These are phyloP conservation scores for Pipistrellus kuhlii DNA, from an alignment of 2,797 vertebrate genomes.

Conservation along the genomic window DNA sequence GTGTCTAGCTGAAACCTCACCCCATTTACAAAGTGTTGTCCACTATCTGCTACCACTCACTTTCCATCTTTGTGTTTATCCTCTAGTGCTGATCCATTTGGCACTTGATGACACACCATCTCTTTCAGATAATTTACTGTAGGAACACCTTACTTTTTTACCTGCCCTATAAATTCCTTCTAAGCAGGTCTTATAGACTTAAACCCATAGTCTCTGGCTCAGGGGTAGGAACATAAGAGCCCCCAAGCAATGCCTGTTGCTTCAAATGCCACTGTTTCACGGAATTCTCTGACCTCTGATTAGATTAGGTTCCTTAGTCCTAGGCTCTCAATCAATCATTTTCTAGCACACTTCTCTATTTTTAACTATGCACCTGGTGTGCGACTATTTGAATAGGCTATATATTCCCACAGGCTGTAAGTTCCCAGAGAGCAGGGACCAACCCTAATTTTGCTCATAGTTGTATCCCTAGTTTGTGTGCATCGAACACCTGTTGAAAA, in stretches of 20 bases:
- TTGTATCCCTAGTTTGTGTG: not conserved
- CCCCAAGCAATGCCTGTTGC: not conserved
- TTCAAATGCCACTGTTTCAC: not conserved
- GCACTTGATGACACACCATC: not conserved
- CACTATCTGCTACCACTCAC: not conserved
- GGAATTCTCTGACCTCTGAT: not conserved
- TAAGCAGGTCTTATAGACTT: not conserved
- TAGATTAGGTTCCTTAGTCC: not conserved
- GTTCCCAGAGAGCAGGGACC: not conserved
- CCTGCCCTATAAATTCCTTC: not conserved
- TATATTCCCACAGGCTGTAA: not conserved
- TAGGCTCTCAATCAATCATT: not conserved
- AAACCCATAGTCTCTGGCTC: not conserved
- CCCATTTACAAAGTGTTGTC: not conserved
- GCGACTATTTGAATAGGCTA: conserved; percentile 2
- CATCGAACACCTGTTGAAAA: not conserved
- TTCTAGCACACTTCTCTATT: not conserved
- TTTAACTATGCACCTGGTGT: not conserved
- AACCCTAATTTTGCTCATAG: not conserved
- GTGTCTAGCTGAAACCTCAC: not conserved
- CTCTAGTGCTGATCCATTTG: not conserved
- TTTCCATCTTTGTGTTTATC: not conserved
- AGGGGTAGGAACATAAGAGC: not conserved
- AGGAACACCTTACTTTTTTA: conserved; percentile 18
- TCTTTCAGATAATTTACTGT: conserved; percentile 49